phyloP scores from a whole-genome alignment of 2,797 vertebrate genomes.

The Sebastes itinus region DNA sequence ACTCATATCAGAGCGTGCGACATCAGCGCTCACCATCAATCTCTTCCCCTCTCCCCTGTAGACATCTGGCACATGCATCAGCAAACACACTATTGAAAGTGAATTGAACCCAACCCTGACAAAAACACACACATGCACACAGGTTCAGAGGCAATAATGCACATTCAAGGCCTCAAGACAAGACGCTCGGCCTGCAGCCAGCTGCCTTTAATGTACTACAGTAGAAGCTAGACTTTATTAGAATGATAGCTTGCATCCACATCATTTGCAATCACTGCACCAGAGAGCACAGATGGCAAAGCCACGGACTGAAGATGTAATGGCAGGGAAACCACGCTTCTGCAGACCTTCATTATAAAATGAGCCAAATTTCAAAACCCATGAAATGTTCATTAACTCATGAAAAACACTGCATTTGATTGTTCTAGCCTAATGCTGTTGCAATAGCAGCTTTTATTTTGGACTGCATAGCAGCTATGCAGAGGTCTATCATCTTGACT shows the following conservation, averaged over 20 bases:
- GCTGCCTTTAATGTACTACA: constrained; percentile 55
- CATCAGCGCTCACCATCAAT: constrained; percentile 82
- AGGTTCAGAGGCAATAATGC: constrained; percentile 26
- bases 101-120: constrained; percentile 56
- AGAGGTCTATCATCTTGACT: constrained; percentile 6
- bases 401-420: neutral
- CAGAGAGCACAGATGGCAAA: constrained; percentile 41
- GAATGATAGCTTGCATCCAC: constrained; percentile 45
- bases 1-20: constrained; percentile 82
- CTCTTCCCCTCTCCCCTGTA: constrained; percentile 71
- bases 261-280: constrained; percentile 49
- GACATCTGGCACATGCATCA: constrained; percentile 75
- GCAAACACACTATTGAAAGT: constrained; percentile 68
- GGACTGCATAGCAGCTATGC: neutral
- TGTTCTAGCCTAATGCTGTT: neutral
- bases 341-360: constrained; percentile 8
- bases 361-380: constrained; percentile 7
- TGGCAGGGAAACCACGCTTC: constrained; percentile 9
- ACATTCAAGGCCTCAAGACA: constrained; percentile 54
- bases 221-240: constrained; percentile 50
- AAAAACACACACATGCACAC: constrained; percentile 33
- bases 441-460: neutral
- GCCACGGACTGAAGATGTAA: constrained; percentile 22
- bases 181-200: constrained; percentile 52
- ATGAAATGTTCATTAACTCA: neutral